Base-by-base conservation (phyloP, 2,888 invertebrate genomes). In the Phrixothrix hirtus region DNA sequence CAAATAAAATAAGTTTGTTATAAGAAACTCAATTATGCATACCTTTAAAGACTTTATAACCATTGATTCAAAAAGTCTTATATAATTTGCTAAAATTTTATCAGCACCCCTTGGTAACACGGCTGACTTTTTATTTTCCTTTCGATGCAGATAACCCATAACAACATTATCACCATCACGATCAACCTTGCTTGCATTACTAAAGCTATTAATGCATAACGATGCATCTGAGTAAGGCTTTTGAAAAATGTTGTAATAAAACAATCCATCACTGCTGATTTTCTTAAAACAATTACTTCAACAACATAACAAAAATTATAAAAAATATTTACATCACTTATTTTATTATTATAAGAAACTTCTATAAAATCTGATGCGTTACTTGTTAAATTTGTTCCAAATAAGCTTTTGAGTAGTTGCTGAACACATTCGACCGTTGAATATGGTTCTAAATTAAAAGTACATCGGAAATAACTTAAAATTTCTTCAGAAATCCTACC, bases 11-110 rank as follows among this genome's bases (percentile, higher is more conserved):
- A n/a, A n/a, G n/a, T n/a, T n/a, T n/a, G n/a, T n/a, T n/a, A n/a
- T n/a, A n/a, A n/a, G n/a, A n/a, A n/a, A n/a, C n/a, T n/a, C n/a
- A n/a, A n/a, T n/a, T 46, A 31, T 21, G 59, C 61, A 72, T 71
- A 89, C 89, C 82, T 89, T 92, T 65, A 95, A 79, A 55, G 95
- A 88, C 75, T 92, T 91, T 68, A 97, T 95, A 49, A 97, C 96
- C 75, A 96, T 87, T 0, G 95, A 93, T 74, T 97, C 96, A 77
- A 97, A 96, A 65, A 96, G 80, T 63, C 94, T 83, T 58, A 97
- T 95, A 74, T 93, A 91, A 58, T 87, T 83, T 62, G 89, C 86
- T 60, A 88, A 78, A 53, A 78, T 76, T 72, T 84, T 81, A 70
- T 83, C 83, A 0, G 78, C 69, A 34, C 75, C 76, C 26, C 76